Evolutionary conservation across 2,797 vertebrate species (phyloP).

Genomic region (Danio tinwini): DNA sequence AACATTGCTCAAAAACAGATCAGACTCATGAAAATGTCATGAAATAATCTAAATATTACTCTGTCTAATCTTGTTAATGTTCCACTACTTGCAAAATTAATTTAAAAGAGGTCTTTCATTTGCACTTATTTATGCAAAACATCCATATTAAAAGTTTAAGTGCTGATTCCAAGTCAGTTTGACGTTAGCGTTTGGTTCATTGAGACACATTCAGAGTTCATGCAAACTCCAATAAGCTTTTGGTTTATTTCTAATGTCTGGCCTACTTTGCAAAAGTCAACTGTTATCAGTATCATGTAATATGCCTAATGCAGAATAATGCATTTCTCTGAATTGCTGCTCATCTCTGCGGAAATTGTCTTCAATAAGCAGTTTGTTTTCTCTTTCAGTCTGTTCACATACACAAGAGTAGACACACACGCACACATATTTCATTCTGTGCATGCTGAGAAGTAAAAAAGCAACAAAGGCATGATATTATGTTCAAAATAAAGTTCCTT

Average conservation of each 20-base stretch:
- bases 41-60: too few relatives aligned
- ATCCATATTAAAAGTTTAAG: not conserved
- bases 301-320: not conserved
- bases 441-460: not conserved
- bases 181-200: not conserved
- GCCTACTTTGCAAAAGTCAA: not conserved
- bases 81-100: too few relatives aligned
- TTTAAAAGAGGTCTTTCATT: too few relatives aligned
- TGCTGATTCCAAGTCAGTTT: not conserved
- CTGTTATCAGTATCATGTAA: not conserved
- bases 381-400: not conserved
- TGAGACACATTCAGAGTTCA: not conserved
- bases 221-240: constrained; percentile 1
- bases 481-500: not conserved
- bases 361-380: not conserved
- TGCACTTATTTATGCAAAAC: not conserved
- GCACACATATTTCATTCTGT: not conserved
- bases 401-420: not conserved
- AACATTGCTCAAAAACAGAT: too few relatives aligned
- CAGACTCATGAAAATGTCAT: too few relatives aligned
- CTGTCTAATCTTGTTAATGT: too few relatives aligned
- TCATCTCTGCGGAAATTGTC: constrained; percentile 6
- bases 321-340: constrained; percentile 5
- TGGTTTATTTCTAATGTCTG: not conserved
- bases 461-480: not conserved